phyloP scores from a whole-genome alignment of 2,113 vertebrate genomes.

The Falcunculus frontatus region DNA sequence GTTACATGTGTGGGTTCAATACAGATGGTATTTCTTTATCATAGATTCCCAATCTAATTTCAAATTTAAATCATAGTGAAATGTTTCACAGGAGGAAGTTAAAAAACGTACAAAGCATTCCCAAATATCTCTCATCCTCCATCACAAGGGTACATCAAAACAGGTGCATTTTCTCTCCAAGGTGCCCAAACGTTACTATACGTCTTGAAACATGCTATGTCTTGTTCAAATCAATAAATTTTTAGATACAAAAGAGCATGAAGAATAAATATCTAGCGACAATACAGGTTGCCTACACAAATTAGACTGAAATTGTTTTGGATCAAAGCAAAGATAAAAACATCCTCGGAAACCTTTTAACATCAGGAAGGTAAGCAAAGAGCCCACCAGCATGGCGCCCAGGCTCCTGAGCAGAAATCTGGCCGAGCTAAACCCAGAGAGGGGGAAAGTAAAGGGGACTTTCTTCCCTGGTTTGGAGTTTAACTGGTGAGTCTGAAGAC shows the following conservation, averaged over 20 bases:
- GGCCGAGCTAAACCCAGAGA: background rate
- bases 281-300: background rate
- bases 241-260: background rate
- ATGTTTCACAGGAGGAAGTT: background rate
- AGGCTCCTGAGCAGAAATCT: background rate
- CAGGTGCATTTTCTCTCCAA: background rate
- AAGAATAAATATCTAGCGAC: background rate
- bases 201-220: background rate
- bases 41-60: background rate
- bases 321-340: background rate
- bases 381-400: background rate
- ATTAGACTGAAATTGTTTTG: background rate
- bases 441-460: background rate
- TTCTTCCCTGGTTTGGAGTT: background rate
- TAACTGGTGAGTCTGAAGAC: background rate
- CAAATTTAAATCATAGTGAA: background rate
- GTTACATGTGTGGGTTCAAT: background rate
- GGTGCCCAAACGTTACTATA: background rate
- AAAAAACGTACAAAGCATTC: background rate
- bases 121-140: background rate
- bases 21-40: background rate
- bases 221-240: background rate
- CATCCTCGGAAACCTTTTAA: background rate
- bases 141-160: background rate
- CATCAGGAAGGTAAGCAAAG: background rate